These are phyloP conservation scores for Zeuzera pyrina DNA, from an alignment of 2,888 invertebrate species.

Conservation along the genomic window DNA sequence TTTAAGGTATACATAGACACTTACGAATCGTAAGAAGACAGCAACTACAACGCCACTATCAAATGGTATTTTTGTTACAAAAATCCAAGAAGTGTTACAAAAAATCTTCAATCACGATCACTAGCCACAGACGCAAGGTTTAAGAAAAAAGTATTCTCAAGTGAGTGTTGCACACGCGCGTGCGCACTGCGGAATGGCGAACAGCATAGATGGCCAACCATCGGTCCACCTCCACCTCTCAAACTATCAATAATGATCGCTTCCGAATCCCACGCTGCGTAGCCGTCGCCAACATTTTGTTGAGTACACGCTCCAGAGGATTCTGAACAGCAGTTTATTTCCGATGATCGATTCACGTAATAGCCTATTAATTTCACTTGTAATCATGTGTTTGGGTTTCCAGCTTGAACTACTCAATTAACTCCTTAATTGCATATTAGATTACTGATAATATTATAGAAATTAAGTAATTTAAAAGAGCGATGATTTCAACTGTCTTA, in stretches of 20 bases:
- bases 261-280: constrained; percentile 21
- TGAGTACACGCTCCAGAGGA: constrained; percentile 30
- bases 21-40: too few relatives aligned
- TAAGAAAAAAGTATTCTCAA: constrained; percentile 11
- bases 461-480: too few relatives aligned
- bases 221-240: constrained; percentile 34
- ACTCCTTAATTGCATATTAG: too few relatives aligned
- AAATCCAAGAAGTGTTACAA: constrained; percentile 30
- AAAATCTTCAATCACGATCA: constrained; percentile 20
- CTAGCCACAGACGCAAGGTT: constrained; percentile 18
- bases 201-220: constrained; percentile 41
- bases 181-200: constrained; percentile 38
- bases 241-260: constrained; percentile 5
- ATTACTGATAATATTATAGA: too few relatives aligned
- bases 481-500: too few relatives aligned
- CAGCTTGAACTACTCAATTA: too few relatives aligned
- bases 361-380: too few relatives aligned
- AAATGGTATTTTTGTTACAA: constrained; percentile 28
- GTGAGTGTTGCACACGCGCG: constrained; percentile 27
- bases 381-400: too few relatives aligned
- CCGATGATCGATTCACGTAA: constrained; percentile 16
- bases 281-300: constrained; percentile 32
- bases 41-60: too few relatives aligned
- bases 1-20: too few relatives aligned
- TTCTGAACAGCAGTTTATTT: too few relatives aligned